A percentile compares a stretch with the other conserved stretches of the same genome.
phyloP scores from a whole-genome alignment of 1,140 invertebrate species.

The Bilobella aurantiaca region DNA sequence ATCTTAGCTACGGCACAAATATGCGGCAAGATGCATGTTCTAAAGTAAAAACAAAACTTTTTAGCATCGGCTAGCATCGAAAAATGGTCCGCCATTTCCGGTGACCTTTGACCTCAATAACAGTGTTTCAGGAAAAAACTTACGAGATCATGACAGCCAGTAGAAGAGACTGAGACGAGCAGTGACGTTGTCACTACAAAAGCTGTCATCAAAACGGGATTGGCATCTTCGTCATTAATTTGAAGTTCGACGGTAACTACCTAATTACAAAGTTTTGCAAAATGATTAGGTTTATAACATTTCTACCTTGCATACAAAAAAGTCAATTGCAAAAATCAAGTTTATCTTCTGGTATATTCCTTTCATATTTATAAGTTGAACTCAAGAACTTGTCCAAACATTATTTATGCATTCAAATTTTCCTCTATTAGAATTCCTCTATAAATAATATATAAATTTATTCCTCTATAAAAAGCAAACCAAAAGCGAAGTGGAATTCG shows the following conservation, averaged over 20 bases:
- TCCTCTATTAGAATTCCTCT: too few species aligned
- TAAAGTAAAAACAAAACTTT: background rate
- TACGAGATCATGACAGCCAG: slow-evolving; percentile 51
- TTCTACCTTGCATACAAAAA: too few species aligned
- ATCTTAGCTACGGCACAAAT: slow-evolving; percentile 36
- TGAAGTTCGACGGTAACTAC: slow-evolving; percentile 32
- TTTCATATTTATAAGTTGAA: too few species aligned
- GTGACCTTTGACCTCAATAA: too few species aligned
- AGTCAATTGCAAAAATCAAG: too few species aligned
- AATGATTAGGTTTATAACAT: too few species aligned
- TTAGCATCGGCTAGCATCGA: background rate
- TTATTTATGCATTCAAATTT: too few species aligned
- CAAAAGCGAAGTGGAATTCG: background rate
- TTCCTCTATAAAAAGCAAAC: background rate
- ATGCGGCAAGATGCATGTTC: slow-evolving; percentile 51
- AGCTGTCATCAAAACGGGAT: slow-evolving; percentile 16
- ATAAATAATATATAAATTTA: background rate
- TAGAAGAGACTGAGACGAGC: slow-evolving; percentile 52
- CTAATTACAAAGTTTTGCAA: slow-evolving; percentile 10
- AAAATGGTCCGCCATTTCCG: too few species aligned
- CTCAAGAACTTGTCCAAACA: too few species aligned
- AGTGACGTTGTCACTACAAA: slow-evolving; percentile 38
- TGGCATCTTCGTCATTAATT: slow-evolving; percentile 31
- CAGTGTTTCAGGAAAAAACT: too few species aligned
- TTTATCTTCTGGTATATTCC: too few species aligned